Base-by-base conservation (phyloP, 2,888 invertebrate genomes). In the Eristalis intricaria region DNA sequence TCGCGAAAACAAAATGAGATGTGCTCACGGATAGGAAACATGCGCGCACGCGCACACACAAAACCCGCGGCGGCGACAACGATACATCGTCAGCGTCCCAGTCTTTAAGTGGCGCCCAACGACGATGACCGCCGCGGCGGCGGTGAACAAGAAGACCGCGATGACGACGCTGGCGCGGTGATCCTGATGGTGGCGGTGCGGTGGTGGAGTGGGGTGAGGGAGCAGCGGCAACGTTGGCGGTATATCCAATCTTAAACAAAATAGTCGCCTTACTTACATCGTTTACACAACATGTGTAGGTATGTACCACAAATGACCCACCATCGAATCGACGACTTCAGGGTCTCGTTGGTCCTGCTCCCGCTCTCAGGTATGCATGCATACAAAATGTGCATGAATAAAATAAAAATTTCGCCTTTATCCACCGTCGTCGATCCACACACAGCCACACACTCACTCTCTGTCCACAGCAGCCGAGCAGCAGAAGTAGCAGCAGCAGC, bases 1-100 rank as follows among this genome's bases (percentile, higher is more conserved):
- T 87, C 87, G 87, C 87, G 84, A 84, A 87, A 87, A 87, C 87
- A 87, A 87, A 87, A 87, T 87, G 84, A 87, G 87, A 87, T 87
- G 87, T 87, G 87, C 87, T 87, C 87, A 84, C 87, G 87, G 87
- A 87, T 87, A 87, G 84, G 66, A 69, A 84, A 80, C 76, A 87
- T 84, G 84, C 87, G 87, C 87, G 87, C 84, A 87, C 84, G 87
- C 79, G 87, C 76, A 87, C 84, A 73, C 68, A 87, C 71, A 87
- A 40, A 69, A 73, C 22, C 11, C 60, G 26, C 38, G 38, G 63
- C 35, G 58, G 58, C 23, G 40, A 69, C 35, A 35, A 69, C 68
- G 79, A 84, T 87, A 80, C 87, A 84, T 87, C 29, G 70, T 2
- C 32, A 7, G n/a, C 26, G 32, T 1, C 10, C 29, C 65, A 63